Percentiles rank a stretch among this genome's conserved stretches.
These are phyloP conservation scores for Callocephalon fimbriatum DNA, from an alignment of 2,113 vertebrate species.

Conservation along the genomic window DNA sequence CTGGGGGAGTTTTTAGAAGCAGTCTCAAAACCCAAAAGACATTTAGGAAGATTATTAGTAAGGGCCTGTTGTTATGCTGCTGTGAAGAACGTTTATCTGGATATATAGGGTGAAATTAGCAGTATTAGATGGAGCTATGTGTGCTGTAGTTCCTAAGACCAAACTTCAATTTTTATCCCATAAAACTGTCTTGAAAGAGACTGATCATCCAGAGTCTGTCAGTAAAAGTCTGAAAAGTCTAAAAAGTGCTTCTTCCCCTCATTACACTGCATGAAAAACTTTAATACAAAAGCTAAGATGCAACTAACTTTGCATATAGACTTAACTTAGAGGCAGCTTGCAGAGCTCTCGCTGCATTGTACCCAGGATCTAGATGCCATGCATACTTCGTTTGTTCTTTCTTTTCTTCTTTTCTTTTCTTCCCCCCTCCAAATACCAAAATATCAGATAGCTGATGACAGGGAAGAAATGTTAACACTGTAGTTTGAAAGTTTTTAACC, in stretches of 20 bases:
- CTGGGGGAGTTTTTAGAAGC: background rate
- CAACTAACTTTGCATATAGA: background rate
- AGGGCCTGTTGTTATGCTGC: background rate
- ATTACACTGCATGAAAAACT: background rate
- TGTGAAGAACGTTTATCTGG: background rate
- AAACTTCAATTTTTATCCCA: background rate
- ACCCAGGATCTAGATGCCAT: conserved; percentile 41
- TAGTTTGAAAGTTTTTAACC: conserved; percentile 68
- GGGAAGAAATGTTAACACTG: conserved; percentile 66
- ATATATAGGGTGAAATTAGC: background rate
- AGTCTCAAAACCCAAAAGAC: background rate
- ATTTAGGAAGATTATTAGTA: background rate
- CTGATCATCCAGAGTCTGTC: accelerated
- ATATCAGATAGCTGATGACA: conserved; percentile 71
- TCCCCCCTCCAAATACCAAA: conserved; percentile 8
- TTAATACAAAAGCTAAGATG: background rate
- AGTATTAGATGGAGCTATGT: background rate
- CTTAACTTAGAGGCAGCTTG: background rate
- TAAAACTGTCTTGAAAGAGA: background rate
- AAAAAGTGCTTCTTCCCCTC: background rate
- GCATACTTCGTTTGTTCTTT: conserved; percentile 27
- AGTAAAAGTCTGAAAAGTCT: background rate
- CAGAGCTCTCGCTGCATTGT: background rate
- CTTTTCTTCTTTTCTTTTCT: conserved; percentile 36
- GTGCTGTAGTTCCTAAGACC: background rate